Percentiles rank a stretch among this genome's conserved stretches.
phyloP scores from a whole-genome alignment of 2,888 invertebrate species.

The Spicauda simplicius region DNA sequence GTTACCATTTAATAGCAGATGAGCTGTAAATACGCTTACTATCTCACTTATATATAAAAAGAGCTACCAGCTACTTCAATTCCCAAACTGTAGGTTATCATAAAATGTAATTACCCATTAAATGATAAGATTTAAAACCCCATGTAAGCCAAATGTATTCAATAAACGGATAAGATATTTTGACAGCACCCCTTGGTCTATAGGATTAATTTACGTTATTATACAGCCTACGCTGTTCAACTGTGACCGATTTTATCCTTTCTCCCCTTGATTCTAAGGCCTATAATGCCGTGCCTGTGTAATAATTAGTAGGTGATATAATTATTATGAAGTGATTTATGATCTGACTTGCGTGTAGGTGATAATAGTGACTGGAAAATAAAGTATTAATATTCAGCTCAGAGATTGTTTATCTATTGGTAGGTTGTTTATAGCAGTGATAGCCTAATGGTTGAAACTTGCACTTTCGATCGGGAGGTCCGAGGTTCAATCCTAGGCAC shows the following conservation, averaged over 20 bases:
- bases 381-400: slow-evolving; percentile 10
- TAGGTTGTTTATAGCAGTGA: too few species aligned
- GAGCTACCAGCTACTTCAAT: too few species aligned
- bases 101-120: too few species aligned
- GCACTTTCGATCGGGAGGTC: too few species aligned
- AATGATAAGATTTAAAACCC: neutral
- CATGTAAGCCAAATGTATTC: neutral
- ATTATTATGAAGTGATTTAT: slow-evolving; percentile 27
- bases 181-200: neutral
- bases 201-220: neutral
- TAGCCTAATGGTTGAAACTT: too few species aligned
- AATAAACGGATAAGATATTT: neutral
- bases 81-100: too few species aligned
- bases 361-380: slow-evolving; percentile 32
- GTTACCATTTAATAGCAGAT: too few species aligned
- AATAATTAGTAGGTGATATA: slow-evolving; percentile 37
- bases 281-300: slow-evolving; percentile 14
- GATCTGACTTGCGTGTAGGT: slow-evolving; percentile 36
- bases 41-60: too few species aligned
- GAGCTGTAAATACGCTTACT: too few species aligned
- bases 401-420: neutral
- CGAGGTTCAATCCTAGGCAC: too few species aligned
- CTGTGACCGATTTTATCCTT: slow-evolving; percentile 19
- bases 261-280: slow-evolving; percentile 22
- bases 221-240: neutral